Evolutionary conservation across 2,797 vertebrate species (phyloP), one percentile per base, ranked within the genome.

Genomic region (Hypotaenidia philippensis): DNA sequence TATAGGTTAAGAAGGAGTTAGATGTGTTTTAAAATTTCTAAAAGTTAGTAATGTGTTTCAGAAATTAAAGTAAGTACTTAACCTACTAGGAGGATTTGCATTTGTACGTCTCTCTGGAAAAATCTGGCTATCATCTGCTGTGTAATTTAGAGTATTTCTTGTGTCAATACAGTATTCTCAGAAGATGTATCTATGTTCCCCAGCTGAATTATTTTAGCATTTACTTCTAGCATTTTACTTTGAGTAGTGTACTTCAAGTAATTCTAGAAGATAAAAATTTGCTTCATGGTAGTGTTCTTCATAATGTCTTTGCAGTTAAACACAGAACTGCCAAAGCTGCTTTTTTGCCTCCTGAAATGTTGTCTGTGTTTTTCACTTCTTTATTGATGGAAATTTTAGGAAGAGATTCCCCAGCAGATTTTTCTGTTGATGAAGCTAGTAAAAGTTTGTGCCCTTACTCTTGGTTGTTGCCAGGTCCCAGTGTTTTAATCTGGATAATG

Each of bases 121-220:
- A 89, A 93, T 70, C 60, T 70, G 57, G 47, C 69, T 87, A 49
- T 86, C 52, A 2, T 90, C 83, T 95, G 72, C 76, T 81, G 45
- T 2, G 23, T 79, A 87, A 44, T 88, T 94, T 68, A 70, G 64
- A 77, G 26, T 50, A 61, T 72, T 74, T 63, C 60, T 92, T 79
- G 68, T 85, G 29, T 89, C 87, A 77, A 22, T n/a, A 20, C 27
- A 82, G 52, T 93, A 83, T 80, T 94, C 87, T 95, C 89, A 36
- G 26, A 87, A 87, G 93, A 92, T 74, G 21, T 89, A 36, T 84
- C 84, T 95, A 84, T 83, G 82, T 82, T 87, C 49, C 79, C 72
- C 72, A 47, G 61, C 27, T 89, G 83, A 92, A 77, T 93, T 96
- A 87, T 87, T 86, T 59, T 74, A 87, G n/a, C 64, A 34, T 83